Conservation (phyloP, 2,888 invertebrate genomes). For the Eretmocerus hayati region DNA sequence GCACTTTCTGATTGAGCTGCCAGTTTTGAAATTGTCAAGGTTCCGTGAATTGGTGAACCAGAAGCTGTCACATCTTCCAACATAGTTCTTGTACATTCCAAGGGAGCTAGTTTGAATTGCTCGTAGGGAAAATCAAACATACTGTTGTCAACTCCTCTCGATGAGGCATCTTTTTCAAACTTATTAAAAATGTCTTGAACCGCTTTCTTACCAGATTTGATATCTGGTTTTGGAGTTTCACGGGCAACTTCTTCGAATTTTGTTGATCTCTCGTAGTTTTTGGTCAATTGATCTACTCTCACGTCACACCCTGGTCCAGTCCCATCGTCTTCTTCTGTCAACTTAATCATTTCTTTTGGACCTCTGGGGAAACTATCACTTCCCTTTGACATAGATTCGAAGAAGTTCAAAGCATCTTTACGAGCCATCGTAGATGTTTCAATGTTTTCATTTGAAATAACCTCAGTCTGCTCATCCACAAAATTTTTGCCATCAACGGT, state of each 20-base stretch:
- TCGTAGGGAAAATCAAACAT: slow-evolving; percentile 44
- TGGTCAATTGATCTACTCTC: slow-evolving; percentile 41
- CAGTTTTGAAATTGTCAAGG: slow-evolving; percentile 36
- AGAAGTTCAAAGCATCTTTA: slow-evolving; percentile 60
- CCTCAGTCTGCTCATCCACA: slow-evolving; percentile 29
- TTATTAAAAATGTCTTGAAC: slow-evolving; percentile 41
- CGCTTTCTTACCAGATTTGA: slow-evolving; percentile 33
- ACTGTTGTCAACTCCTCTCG: slow-evolving; percentile 39
- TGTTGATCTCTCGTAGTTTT: slow-evolving; percentile 42
- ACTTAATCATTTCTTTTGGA: slow-evolving; percentile 45
- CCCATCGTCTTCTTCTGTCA: slow-evolving; percentile 36
- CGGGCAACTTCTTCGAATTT: slow-evolving; percentile 34
- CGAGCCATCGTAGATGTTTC: slow-evolving; percentile 58
- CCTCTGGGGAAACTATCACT: slow-evolving; percentile 32
- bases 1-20: slow-evolving; percentile 39
- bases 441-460: slow-evolving; percentile 43
- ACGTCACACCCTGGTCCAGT: slow-evolving; percentile 35
- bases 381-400: slow-evolving; percentile 58
- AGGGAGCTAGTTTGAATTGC: slow-evolving; percentile 35
- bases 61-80: slow-evolving; percentile 39
- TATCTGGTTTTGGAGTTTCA: slow-evolving; percentile 25
- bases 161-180: slow-evolving; percentile 34
- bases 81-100: slow-evolving; percentile 34
- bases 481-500: slow-evolving; percentile 19
- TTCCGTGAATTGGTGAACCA: slow-evolving; percentile 38